These are phyloP conservation scores for Euphonia xanthogaster DNA, from an alignment of 2,797 vertebrate genomes.

Conservation along the genomic window DNA sequence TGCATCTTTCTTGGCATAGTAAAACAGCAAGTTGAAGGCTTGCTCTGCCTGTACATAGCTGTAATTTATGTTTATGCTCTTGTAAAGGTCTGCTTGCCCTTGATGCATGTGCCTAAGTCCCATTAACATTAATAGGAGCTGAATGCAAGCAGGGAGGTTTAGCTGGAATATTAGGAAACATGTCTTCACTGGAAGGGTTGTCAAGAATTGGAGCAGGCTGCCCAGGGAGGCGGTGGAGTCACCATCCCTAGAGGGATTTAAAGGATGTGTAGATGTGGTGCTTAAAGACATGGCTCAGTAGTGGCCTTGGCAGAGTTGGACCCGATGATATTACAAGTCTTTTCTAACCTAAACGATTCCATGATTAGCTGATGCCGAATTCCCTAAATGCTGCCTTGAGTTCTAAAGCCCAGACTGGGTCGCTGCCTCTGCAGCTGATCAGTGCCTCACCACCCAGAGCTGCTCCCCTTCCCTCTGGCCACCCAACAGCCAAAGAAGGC, in stretches of 20 bases:
- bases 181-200: background rate
- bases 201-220: background rate
- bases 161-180: background rate
- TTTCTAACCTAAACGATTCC: background rate
- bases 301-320: background rate
- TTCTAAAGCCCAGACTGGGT: background rate
- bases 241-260: background rate
- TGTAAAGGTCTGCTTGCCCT: background rate
- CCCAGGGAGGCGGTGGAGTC: background rate
- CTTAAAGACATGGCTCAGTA: background rate
- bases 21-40: background rate
- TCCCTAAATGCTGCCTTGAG: background rate
- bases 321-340: background rate
- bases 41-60: background rate
- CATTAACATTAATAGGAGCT: constrained; percentile 38
- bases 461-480: background rate
- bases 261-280: background rate
- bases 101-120: constrained; percentile 20
- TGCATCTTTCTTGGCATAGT: background rate
- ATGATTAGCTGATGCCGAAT: background rate
- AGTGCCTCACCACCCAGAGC: background rate
- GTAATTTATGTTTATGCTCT: constrained; percentile 42
- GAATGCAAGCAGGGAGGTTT: background rate
- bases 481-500: background rate
- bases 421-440: background rate